Percentiles rank a stretch among this genome's conserved stretches.
Evolutionary conservation across 53 echinoderm and acorn worm genomes (phyloP).

Genomic region (Crossaster papposus): DNA sequence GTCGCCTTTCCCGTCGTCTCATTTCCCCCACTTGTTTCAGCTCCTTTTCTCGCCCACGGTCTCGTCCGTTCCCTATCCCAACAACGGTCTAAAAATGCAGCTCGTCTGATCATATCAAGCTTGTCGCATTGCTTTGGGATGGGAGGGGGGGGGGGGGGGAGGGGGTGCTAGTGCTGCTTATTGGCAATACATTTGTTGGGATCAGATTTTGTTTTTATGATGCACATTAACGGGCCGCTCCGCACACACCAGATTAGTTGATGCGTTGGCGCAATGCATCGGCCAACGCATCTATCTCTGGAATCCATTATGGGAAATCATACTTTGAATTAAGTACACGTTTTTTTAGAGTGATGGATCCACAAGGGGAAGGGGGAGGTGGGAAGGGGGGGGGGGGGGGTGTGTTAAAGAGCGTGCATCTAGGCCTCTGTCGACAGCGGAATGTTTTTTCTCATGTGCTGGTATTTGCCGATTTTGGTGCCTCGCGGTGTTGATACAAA

Average conservation of each 20-base stretch:
- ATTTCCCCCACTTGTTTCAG: not conserved
- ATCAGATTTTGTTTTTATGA: slow-evolving; percentile 36
- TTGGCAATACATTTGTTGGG: slow-evolving; percentile 30
- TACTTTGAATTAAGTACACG: slow-evolving; percentile 12
- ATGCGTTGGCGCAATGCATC: not conserved
- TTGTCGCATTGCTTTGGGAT: slow-evolving; percentile 30
- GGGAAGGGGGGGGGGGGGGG: too few relatives aligned
- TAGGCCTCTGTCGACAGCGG: not conserved
- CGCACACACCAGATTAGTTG: not conserved
- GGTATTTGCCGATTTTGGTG: not conserved
- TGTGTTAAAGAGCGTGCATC: not conserved
- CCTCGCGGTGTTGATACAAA: not conserved
- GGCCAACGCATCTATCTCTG: not conserved
- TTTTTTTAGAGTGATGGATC: not conserved
- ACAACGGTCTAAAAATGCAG: slow-evolving; percentile 25
- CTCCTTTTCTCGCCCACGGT: not conserved
- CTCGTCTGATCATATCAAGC: slow-evolving; percentile 44
- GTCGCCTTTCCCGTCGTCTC: not conserved
- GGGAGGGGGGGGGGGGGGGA: too few relatives aligned
- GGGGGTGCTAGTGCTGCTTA: slow-evolving; percentile 16
- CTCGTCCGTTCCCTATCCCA: not conserved
- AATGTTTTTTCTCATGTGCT: not conserved
- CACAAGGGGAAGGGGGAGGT: too few relatives aligned
- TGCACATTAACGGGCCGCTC: not conserved
- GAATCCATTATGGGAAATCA: slow-evolving; percentile 9